A percentile compares a stretch with the other conserved stretches of the same genome.
Evolutionary conservation across 2,888 invertebrate genomes (phyloP).

Genomic region (Caenorhabditis sp.): DNA sequence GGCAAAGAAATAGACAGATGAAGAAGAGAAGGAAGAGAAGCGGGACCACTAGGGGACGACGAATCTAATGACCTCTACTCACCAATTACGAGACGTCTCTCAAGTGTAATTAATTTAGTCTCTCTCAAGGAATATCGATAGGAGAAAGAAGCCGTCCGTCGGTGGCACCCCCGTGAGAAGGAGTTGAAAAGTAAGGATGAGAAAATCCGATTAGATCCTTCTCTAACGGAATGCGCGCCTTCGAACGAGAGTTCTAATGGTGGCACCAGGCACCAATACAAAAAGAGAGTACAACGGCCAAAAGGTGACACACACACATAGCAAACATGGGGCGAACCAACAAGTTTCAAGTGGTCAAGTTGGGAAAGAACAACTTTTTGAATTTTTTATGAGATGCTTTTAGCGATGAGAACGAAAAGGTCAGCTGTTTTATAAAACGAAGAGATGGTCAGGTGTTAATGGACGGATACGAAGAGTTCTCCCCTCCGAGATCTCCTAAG

Average conservation of each 20-base stretch:
- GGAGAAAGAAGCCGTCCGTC: conserved; percentile 24
- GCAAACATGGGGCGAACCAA: conserved; percentile 33
- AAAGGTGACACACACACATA: conserved; percentile 59
- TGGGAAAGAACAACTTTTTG: conserved; percentile 30
- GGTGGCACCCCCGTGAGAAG: conserved; percentile 2
- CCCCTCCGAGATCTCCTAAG: conserved; percentile 19
- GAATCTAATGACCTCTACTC: conserved; percentile 65
- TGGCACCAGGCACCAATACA: conserved; percentile 39
- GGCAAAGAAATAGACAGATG: not conserved
- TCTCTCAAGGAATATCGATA: conserved; percentile 39
- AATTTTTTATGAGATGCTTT: conserved; percentile 40
- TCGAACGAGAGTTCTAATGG: conserved; percentile 15
- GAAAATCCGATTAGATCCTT: conserved; percentile 34
- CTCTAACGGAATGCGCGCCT: conserved; percentile 5
- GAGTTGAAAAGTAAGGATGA: conserved; percentile 31
- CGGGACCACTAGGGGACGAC: conserved; percentile 44
- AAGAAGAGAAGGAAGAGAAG: conserved; percentile 32
- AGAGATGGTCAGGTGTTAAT: conserved; percentile 38
- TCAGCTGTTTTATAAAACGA: conserved; percentile 58
- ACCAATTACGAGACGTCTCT: conserved; percentile 65
- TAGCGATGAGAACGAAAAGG: conserved; percentile 23
- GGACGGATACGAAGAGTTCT: not conserved
- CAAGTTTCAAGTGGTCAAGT: conserved; percentile 49
- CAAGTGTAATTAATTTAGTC: conserved; percentile 68
- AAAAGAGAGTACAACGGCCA: not conserved